A percentile compares a stretch with the other conserved stretches of the same genome.
Evolutionary conservation across 2,113 vertebrate species (phyloP).

Genomic region (Verasper variegatus): DNA sequence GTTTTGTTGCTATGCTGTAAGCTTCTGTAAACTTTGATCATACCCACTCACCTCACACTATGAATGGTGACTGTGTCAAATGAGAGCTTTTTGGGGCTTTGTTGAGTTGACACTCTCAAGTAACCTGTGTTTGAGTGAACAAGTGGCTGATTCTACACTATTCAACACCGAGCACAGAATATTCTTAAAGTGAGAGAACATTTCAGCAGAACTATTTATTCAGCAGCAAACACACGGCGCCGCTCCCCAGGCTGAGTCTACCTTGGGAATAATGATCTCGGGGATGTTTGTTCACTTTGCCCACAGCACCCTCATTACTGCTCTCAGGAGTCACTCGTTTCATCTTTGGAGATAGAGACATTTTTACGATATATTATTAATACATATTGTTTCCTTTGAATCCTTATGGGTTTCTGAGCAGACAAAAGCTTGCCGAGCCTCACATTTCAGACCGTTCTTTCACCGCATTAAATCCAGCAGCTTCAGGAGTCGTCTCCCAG

Average conservation of each 20-base stretch:
- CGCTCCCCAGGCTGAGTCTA: constrained; percentile 57
- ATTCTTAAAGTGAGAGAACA: constrained; percentile 35
- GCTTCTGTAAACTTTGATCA: no score
- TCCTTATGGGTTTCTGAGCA: constrained; percentile 37
- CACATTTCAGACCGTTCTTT: constrained; percentile 27
- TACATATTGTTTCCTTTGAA: constrained; percentile 63
- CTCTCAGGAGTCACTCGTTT: constrained; percentile 57
- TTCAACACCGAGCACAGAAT: constrained; percentile 38
- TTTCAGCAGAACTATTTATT: constrained; percentile 56
- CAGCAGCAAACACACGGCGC: constrained; percentile 41
- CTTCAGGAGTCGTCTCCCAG: constrained; percentile 12
- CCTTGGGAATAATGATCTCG: constrained; percentile 72
- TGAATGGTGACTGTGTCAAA: constrained; percentile 32
- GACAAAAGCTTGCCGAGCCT: constrained; percentile 25
- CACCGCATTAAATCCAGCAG: constrained; percentile 21
- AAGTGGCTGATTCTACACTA: constrained; percentile 25
- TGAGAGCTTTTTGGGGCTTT: background rate
- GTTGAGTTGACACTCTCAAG: background rate
- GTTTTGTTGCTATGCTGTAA: background rate
- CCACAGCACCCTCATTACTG: constrained; percentile 64
- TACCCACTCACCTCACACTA: background rate
- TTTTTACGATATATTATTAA: constrained; percentile 67
- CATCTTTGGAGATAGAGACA: constrained; percentile 60
- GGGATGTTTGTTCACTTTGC: constrained; percentile 70
- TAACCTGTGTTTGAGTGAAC: constrained; percentile 15